Base-by-base conservation (phyloP, 2,888 invertebrate genomes). In the Aromia moschata region DNA sequence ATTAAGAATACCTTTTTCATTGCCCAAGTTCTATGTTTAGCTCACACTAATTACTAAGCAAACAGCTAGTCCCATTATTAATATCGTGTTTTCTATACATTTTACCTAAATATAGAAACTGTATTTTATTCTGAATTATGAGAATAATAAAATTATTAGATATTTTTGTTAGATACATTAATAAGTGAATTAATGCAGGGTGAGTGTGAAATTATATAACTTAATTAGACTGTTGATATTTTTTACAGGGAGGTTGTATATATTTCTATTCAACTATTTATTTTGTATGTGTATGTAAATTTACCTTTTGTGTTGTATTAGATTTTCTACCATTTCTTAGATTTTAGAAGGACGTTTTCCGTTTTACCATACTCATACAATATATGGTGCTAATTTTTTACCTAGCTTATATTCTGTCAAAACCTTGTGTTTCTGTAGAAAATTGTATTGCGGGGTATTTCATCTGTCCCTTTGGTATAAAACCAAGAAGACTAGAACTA, bases 181-280 rank as follows among this genome's bases (percentile, higher is more conserved):
- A 25, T 25, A 25, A 7, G 30, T 45, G 30, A 45, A 37, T 45
- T 51, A 52, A 52, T 41, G 46, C 52, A 52, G 57, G 57, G 52
- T 52, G 44, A 44, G 44, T 45, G 52, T 52, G 52, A 56, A 41
- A 17, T 52, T 30, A 41, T 31, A 31, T 43, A n/a, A 18, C 17
- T 30, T 44, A 45, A 33, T 40, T 44, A 45, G 56, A 52, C 52
- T 51, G 56, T 38, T 30, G 12, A 49, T 17, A 36, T 47, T 49
- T 56, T 51, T 60, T 33, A 36, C 46, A 55, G 30, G 30, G 30
- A 38, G 31, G 36, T 57, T 62, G 55, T 57, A 57, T 1, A 56
- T 62, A 57, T 51, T 55, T 55, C 30, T 30, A 57, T 51, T 57
- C 20, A 52, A 46, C 38, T 56, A 62, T 56, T 59, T 62, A 54